A percentile compares a stretch with the other conserved stretches of the same genome.
Evolutionary conservation across 30 jellyfish, hydroid and myxozoan genomes (phyloP).

Genomic region (Haliclystus octoradiatus): DNA sequence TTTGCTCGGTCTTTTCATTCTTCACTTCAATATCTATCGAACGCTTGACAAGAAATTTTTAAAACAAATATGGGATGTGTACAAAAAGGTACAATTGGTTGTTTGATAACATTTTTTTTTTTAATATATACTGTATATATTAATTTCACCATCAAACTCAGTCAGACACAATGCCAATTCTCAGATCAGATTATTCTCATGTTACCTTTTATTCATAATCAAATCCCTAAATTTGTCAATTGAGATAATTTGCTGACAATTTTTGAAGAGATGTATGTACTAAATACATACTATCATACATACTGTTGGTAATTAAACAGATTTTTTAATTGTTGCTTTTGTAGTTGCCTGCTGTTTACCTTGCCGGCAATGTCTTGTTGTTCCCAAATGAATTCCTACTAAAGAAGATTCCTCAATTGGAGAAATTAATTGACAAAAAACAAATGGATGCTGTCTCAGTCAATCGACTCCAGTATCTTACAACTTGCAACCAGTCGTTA

Average conservation of each 20-base stretch:
- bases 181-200: too few species aligned
- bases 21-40: conserved; percentile 66
- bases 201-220: too few species aligned
- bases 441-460: conserved; percentile 63
- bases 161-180: too few species aligned
- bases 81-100: conserved; percentile 38
- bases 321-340: too few species aligned
- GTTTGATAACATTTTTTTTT: background rate
- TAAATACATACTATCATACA: too few species aligned
- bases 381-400: conserved; percentile 79
- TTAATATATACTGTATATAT: background rate
- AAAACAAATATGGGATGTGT: conserved; percentile 70
- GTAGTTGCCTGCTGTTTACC: conserved; percentile 85
- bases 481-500: conserved; percentile 51
- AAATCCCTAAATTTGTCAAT: too few species aligned
- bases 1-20: conserved; percentile 60
- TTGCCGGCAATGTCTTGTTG: conserved; percentile 69
- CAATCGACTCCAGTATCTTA: conserved; percentile 48
- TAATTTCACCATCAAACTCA: too few species aligned
- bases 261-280: too few species aligned
- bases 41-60: conserved; percentile 71
- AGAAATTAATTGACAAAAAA: conserved; percentile 51
- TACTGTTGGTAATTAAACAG: too few species aligned
- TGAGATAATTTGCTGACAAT: too few species aligned
- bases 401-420: conserved; percentile 49